Base-by-base conservation (phyloP, 2,888 invertebrate species). In the Temnothorax unifasciatus region DNA sequence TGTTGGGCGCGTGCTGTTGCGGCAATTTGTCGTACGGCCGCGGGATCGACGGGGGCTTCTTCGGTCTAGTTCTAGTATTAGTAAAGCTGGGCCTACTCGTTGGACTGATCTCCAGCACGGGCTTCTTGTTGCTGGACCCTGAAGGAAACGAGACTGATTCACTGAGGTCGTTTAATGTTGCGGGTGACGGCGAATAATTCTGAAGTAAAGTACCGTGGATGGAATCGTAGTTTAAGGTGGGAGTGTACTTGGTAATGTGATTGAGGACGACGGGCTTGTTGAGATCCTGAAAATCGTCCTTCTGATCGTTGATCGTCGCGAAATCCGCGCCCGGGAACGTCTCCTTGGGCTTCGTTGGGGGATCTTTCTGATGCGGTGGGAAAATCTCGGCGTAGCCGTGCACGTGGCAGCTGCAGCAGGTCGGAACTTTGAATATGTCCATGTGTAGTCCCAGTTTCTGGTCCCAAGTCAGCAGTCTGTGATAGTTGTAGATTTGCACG, bases 401-500 rank as follows among this genome's bases (percentile, higher is more conserved):
- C 15, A 98, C 97, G 93, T 97, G 97, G 92, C 98, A 98, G 3
- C 97, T 97, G 92, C 98, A 98, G 91, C 97, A 97, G 0, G 97
- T 97, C 41, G 98, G 98, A 1, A 97, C 97, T 96, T 98, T 98
- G 91, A 97, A 98, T 85, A 98, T 97, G 92, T 98, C 98, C 96
- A 98, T 97, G 89, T 98, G 98, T 0, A 98, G 96, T 13, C 98
- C 98, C 73, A 97, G 96, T 81, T 96, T 96, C 87, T 97, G 97
- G 92, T 98, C 98, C 97, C 98, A 98, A 0, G 98, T 97, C 4
- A 98, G 94, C 0, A 98, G 95, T 6, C 98, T 96, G 92, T 98
- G 98, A 91, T 98, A 98, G 92, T 98, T 98, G 93, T 97, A 98
- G 0, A 98, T 97, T 95, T 98, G 98, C 2, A 97, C 96, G 93